Evolutionary conservation across 2,888 invertebrate genomes (phyloP).

Genomic region (Drosophila tripunctata): DNA sequence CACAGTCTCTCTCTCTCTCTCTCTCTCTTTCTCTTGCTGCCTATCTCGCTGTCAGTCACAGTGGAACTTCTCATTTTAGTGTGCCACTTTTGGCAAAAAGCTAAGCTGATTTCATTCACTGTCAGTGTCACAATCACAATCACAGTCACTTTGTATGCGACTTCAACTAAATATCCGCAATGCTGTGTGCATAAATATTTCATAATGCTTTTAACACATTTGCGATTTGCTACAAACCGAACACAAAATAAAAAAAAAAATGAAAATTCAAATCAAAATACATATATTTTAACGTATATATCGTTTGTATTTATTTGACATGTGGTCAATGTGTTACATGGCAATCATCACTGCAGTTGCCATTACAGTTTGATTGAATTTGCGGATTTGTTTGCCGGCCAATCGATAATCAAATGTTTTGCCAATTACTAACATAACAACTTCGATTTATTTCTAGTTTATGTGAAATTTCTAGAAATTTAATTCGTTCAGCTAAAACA

Average conservation of each 20-base stretch:
- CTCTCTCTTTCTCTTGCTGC: neutral
- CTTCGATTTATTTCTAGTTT: neutral
- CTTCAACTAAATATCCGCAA: constrained; percentile 59
- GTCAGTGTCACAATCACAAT: constrained; percentile 26
- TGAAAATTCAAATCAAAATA: constrained; percentile 38
- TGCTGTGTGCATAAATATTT: constrained; percentile 74
- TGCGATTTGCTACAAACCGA: constrained; percentile 30
- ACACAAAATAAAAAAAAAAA: constrained; percentile 18
- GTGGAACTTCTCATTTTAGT: neutral
- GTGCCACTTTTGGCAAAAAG: constrained; percentile 13
- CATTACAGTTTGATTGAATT: constrained; percentile 35
- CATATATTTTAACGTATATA: neutral
- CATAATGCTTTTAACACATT: constrained; percentile 59
- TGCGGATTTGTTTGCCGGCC: constrained; percentile 19
- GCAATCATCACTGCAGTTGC: constrained; percentile 20
- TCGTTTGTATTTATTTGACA: constrained; percentile 22
- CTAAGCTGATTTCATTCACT: constrained; percentile 45
- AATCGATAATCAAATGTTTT: constrained; percentile 30
- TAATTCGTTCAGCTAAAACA: neutral
- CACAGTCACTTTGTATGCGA: constrained; percentile 28
- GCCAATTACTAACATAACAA: neutral
- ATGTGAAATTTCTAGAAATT: neutral
- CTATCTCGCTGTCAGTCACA: constrained; percentile 1
- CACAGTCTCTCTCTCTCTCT: constrained; percentile 1
- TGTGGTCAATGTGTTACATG: too few relatives aligned